phyloP scores from a whole-genome alignment of 2,888 invertebrate genomes.

The Campaea margaritaria region DNA sequence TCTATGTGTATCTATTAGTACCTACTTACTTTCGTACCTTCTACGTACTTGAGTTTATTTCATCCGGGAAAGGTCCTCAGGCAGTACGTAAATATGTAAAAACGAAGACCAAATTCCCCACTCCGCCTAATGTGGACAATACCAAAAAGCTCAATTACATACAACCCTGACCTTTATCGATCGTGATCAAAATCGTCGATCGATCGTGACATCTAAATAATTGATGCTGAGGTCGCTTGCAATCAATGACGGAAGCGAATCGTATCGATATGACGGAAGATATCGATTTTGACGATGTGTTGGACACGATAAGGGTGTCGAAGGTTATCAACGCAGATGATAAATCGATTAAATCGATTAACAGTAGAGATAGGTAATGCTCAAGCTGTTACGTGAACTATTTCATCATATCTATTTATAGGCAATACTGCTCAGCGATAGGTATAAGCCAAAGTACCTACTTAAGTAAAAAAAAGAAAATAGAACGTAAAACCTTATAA shows the following conservation, averaged over 20 bases:
- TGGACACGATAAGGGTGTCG: constrained; percentile 55
- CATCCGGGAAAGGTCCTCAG: too few relatives aligned
- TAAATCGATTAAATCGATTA: constrained; percentile 24
- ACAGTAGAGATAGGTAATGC: constrained; percentile 10
- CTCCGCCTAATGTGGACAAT: constrained; percentile 27
- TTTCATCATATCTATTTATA: background rate
- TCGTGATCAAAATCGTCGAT: constrained; percentile 71
- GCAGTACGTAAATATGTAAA: too few relatives aligned
- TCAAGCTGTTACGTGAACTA: too few relatives aligned
- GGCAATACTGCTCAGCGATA: too few relatives aligned
- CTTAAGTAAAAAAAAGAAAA: too few relatives aligned
- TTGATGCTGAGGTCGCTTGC: constrained; percentile 69
- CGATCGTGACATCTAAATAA: constrained; percentile 81
- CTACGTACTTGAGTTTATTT: too few relatives aligned
- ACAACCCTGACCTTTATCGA: constrained; percentile 75
- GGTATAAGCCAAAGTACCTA: background rate
- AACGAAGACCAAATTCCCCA: background rate
- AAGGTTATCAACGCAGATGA: constrained; percentile 44
- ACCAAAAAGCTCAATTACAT: constrained; percentile 56
- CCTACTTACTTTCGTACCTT: too few relatives aligned
- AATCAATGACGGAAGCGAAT: constrained; percentile 78
- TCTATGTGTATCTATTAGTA: too few relatives aligned
- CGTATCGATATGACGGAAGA: constrained; percentile 68
- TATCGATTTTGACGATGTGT: constrained; percentile 58
- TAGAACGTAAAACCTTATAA: too few relatives aligned